phyloP scores from a whole-genome alignment of 2,113 vertebrate genomes.

The Sphaerodactylus townsendi region DNA sequence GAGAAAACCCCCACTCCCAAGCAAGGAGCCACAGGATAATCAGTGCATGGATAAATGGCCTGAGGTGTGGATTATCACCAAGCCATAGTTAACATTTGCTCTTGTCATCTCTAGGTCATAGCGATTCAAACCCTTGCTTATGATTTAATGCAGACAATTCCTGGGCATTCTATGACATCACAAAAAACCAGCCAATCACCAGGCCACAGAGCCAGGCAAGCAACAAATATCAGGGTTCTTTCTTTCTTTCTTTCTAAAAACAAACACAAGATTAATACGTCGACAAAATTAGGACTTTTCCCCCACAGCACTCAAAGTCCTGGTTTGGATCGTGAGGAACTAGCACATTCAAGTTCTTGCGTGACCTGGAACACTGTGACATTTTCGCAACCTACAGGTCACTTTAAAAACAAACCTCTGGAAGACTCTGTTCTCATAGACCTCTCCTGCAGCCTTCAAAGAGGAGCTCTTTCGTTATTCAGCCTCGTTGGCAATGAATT shows the following conservation, averaged over 20 bases:
- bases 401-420: not conserved
- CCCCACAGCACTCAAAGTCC: not conserved
- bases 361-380: not conserved
- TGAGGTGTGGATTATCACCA: no score
- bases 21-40: no score
- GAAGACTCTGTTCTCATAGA: slow-evolving; percentile 53
- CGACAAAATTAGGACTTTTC: not conserved
- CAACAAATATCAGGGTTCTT: no score
- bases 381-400: not conserved
- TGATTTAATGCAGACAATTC: not conserved
- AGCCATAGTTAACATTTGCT: no score
- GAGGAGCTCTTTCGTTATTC: slow-evolving; percentile 47
- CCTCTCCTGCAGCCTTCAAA: slow-evolving; percentile 51
- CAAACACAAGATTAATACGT: not conserved
- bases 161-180: not conserved
- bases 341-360: not conserved
- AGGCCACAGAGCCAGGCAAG: not conserved
- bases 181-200: not conserved
- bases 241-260: no score
- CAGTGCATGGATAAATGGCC: no score
- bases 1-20: no score
- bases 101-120: no score
- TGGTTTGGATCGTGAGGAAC: not conserved
- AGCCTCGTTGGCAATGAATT: slow-evolving; percentile 54
- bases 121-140: not conserved